These are phyloP conservation scores for Rhea pennata DNA, from an alignment of 2,113 vertebrate genomes.

Conservation along the genomic window DNA sequence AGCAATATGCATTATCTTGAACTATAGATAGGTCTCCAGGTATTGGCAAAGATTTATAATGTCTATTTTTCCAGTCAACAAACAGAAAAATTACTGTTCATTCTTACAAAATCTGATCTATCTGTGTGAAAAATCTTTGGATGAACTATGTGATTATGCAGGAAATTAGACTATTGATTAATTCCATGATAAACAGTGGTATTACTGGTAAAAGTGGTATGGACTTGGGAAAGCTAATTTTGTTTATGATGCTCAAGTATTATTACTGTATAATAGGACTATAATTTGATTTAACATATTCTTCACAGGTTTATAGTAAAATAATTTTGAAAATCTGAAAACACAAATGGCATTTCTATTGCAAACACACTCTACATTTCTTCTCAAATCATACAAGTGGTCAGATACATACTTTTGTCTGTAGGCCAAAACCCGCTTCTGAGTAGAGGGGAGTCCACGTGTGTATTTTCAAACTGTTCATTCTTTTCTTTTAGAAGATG, in stretches of 20 bases:
- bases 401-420: not conserved
- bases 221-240: not conserved
- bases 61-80: not conserved
- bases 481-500: not conserved
- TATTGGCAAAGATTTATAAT: not conserved
- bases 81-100: not conserved
- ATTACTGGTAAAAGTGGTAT: not conserved
- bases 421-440: not conserved
- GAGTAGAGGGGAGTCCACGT: not conserved
- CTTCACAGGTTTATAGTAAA: not conserved
- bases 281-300: not conserved
- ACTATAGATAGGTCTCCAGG: not conserved
- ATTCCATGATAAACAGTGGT: not conserved
- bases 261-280: not conserved
- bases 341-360: not conserved
- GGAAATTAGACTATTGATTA: not conserved
- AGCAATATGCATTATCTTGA: not conserved
- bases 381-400: not conserved
- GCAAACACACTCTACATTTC: not conserved
- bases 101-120: not conserved
- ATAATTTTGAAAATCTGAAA: not conserved
- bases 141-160: not conserved
- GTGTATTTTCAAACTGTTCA: not conserved
- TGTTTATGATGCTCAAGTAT: not conserved
- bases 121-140: not conserved